Evolutionary conservation across 2,888 invertebrate genomes (phyloP).

Genomic region (Catotricha subobsoleta): DNA sequence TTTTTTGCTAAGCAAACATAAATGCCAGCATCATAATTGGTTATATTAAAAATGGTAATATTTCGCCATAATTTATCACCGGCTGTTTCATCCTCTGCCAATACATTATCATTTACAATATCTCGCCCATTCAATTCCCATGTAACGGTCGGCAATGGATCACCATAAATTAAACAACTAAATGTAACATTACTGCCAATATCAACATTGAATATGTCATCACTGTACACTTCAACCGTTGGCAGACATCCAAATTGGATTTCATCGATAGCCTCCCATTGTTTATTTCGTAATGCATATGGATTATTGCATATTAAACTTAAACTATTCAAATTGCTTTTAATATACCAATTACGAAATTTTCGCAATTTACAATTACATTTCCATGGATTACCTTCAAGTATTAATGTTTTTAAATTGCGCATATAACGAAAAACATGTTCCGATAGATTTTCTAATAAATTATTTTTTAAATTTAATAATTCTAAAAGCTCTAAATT

Average conservation of each 20-base stretch:
- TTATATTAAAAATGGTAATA: constrained; percentile 64
- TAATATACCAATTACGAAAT: constrained; percentile 68
- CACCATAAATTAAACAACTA: constrained; percentile 63
- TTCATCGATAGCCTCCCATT: constrained; percentile 59
- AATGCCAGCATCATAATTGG: constrained; percentile 64
- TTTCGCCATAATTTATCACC: constrained; percentile 49
- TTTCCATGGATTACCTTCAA: constrained; percentile 77
- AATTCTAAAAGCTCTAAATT: constrained; percentile 55
- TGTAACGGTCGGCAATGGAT: constrained; percentile 64
- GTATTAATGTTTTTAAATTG: constrained; percentile 58
- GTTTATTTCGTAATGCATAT: constrained; percentile 42
- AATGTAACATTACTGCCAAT: constrained; percentile 68
- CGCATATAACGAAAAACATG: constrained; percentile 51
- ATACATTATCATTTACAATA: constrained; percentile 35
- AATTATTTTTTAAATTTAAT: constrained; percentile 65
- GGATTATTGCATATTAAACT: constrained; percentile 59
- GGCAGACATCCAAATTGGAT: constrained; percentile 71
- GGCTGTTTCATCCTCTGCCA: constrained; percentile 28
- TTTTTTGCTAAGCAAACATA: constrained; percentile 47
- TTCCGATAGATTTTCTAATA: constrained; percentile 49
- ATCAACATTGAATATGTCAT: constrained; percentile 44
- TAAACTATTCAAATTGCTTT: constrained; percentile 57
- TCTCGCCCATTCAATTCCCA: constrained; percentile 65
- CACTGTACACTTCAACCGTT: constrained; percentile 43
- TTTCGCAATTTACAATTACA: constrained; percentile 75